phyloP scores from a whole-genome alignment of 2,113 vertebrate genomes.

The Agelaius phoeniceus region DNA sequence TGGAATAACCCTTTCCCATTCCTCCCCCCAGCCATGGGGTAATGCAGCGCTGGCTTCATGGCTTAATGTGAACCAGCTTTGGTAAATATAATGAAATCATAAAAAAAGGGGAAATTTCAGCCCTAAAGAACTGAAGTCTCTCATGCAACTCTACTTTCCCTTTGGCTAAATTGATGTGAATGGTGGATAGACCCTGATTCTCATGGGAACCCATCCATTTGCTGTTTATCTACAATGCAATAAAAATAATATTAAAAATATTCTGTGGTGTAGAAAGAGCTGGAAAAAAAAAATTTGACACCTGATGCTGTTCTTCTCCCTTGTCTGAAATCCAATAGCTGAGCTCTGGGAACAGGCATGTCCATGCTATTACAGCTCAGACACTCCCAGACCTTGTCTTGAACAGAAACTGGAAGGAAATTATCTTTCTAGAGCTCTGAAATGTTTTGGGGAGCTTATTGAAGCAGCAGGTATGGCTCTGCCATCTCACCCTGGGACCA shows the following conservation, averaged over 20 bases:
- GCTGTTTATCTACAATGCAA: conserved; percentile 43
- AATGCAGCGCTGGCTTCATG: background rate
- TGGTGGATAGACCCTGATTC: background rate
- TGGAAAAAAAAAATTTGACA: background rate
- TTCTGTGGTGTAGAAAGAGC: background rate
- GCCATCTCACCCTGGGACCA: background rate
- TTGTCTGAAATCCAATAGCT: conserved; percentile 29
- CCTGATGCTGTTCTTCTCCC: conserved; percentile 20
- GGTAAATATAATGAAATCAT: conserved; percentile 37
- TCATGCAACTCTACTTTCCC: background rate
- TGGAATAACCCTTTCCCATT: background rate
- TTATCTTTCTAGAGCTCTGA: background rate
- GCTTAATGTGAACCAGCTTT: background rate
- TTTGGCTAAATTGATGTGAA: background rate
- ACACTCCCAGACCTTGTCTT: background rate
- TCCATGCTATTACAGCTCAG: background rate
- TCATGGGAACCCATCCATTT: conserved; percentile 39
- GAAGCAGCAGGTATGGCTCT: background rate
- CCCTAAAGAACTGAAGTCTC: background rate
- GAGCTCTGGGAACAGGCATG: conserved; percentile 21
- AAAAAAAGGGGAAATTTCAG: conserved; percentile 1
- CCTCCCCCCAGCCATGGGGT: background rate
- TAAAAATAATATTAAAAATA: background rate
- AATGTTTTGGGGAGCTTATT: background rate
- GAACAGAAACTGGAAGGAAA: background rate